Conservation (phyloP, 2,113 vertebrate genomes). For the Hypocryptadius cinnamomeus region DNA sequence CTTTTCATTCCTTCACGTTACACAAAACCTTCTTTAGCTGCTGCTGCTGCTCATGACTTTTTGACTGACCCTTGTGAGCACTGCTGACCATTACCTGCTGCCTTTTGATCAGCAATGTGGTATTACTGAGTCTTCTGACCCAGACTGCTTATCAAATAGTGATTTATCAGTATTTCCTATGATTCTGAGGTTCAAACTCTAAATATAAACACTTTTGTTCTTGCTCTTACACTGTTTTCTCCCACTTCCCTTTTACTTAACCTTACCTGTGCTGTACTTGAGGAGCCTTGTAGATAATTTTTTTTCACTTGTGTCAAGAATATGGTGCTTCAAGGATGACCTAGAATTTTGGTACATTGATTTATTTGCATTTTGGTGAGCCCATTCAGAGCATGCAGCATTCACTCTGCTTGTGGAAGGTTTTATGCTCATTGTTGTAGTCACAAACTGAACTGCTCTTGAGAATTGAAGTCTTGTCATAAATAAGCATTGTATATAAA, state of each 20-base stretch:
- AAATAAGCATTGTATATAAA: not conserved
- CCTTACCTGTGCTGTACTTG: not conserved
- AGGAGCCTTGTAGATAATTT: not conserved
- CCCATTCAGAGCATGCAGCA: not conserved
- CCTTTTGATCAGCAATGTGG: not conserved
- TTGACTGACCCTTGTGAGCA: not conserved
- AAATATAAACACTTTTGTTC: not conserved
- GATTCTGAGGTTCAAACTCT: not conserved
- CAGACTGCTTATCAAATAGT: not conserved
- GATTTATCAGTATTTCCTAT: not conserved
- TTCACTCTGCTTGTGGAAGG: rapidly evolving
- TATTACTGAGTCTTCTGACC: not conserved
- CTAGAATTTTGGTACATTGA: not conserved
- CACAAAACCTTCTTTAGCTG: not conserved
- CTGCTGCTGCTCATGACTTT: not conserved
- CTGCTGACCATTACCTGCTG: not conserved
- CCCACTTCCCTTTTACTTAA: not conserved
- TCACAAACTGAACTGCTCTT: not conserved
- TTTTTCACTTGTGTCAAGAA: not conserved
- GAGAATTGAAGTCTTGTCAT: not conserved
- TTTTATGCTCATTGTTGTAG: not conserved
- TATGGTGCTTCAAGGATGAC: not conserved
- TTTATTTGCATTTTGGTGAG: not conserved
- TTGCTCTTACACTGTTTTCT: not conserved
- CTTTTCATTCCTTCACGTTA: slow-evolving; percentile 5